These are phyloP conservation scores for Columba livia DNA, from an alignment of 2,113 vertebrate genomes.

Conservation along the genomic window DNA sequence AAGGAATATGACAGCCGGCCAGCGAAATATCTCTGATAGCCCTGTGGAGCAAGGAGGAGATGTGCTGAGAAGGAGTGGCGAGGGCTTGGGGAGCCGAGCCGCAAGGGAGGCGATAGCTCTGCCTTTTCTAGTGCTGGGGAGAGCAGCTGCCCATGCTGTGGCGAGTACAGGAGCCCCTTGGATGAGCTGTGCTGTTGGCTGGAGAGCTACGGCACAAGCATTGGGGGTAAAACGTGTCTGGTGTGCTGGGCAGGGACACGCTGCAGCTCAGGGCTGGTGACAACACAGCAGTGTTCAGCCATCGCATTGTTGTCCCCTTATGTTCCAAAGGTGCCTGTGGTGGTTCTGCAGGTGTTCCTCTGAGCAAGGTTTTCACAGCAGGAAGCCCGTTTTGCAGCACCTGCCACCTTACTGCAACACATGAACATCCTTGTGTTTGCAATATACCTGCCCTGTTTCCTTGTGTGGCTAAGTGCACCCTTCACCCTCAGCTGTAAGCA, in stretches of 20 bases:
- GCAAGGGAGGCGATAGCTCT: background rate
- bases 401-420: background rate
- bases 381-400: background rate
- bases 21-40: background rate
- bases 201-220: background rate
- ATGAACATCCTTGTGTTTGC: rapidly evolving
- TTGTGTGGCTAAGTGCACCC: rapidly evolving
- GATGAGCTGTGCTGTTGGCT: background rate
- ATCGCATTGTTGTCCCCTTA: rapidly evolving
- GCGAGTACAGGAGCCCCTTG: background rate
- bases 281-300: background rate
- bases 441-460: background rate
- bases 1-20: slow-evolving; percentile 1
- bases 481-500: background rate
- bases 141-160: background rate
- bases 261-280: background rate
- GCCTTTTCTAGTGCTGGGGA: background rate
- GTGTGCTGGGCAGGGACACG: background rate
- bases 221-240: rapidly evolving
- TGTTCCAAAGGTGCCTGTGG: background rate
- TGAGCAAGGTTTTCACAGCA: rapidly evolving
- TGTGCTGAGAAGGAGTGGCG: background rate
- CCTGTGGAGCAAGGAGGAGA: background rate
- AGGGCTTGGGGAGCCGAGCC: background rate
- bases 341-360: background rate